These are phyloP conservation scores for Apteryx owenii DNA, from an alignment of 2,113 vertebrate species.

Conservation along the genomic window DNA sequence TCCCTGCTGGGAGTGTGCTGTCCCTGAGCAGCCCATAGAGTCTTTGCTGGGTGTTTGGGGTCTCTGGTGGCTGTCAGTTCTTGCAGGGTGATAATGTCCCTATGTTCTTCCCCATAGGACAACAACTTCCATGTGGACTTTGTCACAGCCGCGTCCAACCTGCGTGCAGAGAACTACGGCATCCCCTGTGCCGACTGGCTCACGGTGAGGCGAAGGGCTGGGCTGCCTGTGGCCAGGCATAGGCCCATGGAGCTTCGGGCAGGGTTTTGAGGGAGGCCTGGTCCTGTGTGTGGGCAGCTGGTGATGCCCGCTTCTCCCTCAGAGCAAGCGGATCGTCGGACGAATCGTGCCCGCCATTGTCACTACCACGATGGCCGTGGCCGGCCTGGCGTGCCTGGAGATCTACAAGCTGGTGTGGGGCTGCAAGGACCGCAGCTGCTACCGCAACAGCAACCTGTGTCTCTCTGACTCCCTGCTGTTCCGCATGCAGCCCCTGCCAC, in stretches of 20 bases:
- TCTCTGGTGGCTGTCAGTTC: not conserved
- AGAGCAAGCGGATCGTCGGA: conserved; percentile 88
- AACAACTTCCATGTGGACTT: conserved; percentile 87
- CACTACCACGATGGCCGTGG: conserved; percentile 87
- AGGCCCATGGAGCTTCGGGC: no score
- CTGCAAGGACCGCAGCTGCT: conserved; percentile 66
- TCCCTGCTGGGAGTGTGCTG: no score
- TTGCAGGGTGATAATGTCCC: fast-evolving
- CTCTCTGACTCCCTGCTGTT: conserved; percentile 72
- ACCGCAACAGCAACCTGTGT: conserved; percentile 77
- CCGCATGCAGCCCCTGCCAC: conserved; percentile 28
- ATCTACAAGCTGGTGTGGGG: conserved; percentile 86
- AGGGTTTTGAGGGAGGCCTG: not conserved
- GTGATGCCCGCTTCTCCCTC: not conserved
- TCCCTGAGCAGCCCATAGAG: not conserved
- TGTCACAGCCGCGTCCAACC: conserved; percentile 84
- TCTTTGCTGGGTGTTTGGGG: not conserved
- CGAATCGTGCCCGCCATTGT: conserved; percentile 89
- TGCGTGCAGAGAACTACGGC: conserved; percentile 88
- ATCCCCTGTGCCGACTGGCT: conserved; percentile 79
- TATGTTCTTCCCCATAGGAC: conserved; percentile 73
- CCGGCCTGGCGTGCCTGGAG: conserved; percentile 88
- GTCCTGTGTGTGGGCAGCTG: fast-evolving
- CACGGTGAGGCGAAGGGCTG: conserved; percentile 67
- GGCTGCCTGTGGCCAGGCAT: not conserved